Conservation (phyloP, 1,140 invertebrate species). For the Dufourea novaeangliae region DNA sequence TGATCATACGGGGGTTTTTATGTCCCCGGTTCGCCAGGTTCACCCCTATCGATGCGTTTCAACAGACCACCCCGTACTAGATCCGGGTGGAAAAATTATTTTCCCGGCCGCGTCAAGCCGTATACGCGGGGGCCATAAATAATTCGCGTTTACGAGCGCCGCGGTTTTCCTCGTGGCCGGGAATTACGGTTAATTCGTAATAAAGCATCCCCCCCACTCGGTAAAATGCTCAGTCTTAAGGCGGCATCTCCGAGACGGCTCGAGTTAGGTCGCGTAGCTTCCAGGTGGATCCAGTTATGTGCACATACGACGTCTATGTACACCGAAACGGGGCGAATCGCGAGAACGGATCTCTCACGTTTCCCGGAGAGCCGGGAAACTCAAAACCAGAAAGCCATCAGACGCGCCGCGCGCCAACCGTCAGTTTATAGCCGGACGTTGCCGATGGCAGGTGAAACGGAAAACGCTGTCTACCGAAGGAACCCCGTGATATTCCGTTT, state of each 20-base stretch:
- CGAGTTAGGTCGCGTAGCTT: conserved; percentile 9
- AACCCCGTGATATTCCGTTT: conserved; percentile 29
- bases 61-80: not conserved
- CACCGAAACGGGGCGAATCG: not conserved
- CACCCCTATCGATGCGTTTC: not conserved
- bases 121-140: conserved; percentile 35
- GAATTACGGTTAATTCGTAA: conserved; percentile 74
- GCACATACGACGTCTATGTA: not conserved
- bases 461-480: conserved; percentile 29
- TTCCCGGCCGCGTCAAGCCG: not conserved
- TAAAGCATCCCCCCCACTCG: too few species aligned
- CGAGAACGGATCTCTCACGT: conserved; percentile 30
- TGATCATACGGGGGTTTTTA: not conserved
- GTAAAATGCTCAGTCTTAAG: conserved; percentile 69
- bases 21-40: not conserved
- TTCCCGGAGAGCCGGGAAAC: conserved; percentile 31
- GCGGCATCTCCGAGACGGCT: conserved; percentile 61
- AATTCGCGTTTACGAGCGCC: conserved; percentile 72
- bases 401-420: not conserved
- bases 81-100: conserved; percentile 16
- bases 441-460: conserved; percentile 17
- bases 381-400: conserved; percentile 41
- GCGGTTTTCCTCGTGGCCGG: conserved; percentile 66
- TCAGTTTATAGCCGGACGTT: conserved; percentile 17
- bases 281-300: not conserved